phyloP scores from a whole-genome alignment of 2,888 invertebrate species.

The Pollenia labialis region DNA sequence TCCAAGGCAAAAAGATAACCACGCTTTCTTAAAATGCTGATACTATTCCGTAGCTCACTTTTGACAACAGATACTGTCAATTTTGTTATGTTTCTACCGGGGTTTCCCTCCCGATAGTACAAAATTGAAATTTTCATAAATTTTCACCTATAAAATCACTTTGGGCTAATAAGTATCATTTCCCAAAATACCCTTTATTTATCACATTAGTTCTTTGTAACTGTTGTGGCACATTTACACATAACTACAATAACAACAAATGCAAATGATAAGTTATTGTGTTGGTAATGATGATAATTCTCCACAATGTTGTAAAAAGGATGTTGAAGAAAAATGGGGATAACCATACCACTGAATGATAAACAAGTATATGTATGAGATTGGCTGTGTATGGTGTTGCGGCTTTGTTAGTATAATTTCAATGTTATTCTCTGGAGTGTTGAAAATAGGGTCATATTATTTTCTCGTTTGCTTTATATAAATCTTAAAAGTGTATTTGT shows the following conservation, averaged over 20 bases:
- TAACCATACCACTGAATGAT: conserved; percentile 2
- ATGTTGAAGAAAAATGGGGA: conserved; percentile 18
- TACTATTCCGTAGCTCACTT: too few species aligned
- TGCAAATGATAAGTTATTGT: conserved; percentile 45
- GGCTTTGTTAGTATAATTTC: conserved; percentile 22
- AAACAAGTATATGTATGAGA: conserved; percentile 1
- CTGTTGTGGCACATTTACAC: not conserved
- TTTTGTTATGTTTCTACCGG: too few species aligned
- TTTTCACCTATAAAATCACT: too few species aligned
- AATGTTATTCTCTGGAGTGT: conserved; percentile 44
- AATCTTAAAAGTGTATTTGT: not conserved
- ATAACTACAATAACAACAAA: not conserved
- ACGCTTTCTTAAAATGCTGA: too few species aligned
- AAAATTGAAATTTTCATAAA: too few species aligned
- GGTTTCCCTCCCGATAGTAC: too few species aligned
- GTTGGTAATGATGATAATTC: conserved; percentile 51
- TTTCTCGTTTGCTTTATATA: conserved; percentile 1
- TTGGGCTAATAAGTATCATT: too few species aligned
- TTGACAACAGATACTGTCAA: too few species aligned
- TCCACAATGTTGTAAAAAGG: conserved; percentile 28
- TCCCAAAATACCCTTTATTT: not conserved
- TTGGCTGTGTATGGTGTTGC: not conserved
- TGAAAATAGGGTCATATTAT: conserved; percentile 54
- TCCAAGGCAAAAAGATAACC: too few species aligned
- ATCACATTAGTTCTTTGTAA: not conserved